Conservation (phyloP, 2,113 vertebrate species). For the Oreochromis spilurus region DNA sequence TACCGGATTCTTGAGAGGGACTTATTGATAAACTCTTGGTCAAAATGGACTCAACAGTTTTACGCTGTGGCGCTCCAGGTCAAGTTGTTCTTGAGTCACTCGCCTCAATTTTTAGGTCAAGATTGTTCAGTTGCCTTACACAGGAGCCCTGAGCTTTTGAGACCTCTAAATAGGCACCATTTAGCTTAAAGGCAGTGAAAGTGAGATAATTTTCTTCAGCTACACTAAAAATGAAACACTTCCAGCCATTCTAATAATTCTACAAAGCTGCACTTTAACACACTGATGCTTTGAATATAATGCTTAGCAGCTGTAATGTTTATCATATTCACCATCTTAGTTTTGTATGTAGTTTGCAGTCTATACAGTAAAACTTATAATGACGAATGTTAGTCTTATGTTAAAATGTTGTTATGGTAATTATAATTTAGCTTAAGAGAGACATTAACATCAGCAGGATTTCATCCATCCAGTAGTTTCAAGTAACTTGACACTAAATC, state of each 20-base stretch:
- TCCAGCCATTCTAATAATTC: not conserved
- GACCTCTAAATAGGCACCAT: not conserved
- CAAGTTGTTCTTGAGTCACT: not conserved
- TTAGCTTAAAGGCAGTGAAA: not conserved
- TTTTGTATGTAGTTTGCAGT: not conserved
- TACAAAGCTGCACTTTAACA: not conserved
- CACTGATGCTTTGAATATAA: not conserved
- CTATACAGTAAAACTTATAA: not conserved
- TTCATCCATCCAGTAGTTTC: not conserved
- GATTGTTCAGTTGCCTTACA: not conserved
- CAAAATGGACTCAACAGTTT: constrained; percentile 31
- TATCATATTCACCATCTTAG: not conserved
- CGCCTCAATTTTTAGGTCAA: not conserved
- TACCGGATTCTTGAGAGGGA: constrained; percentile 45
- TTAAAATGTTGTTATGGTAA: not conserved
- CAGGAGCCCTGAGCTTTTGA: not conserved
- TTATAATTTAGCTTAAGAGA: not conserved
- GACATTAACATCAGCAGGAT: not conserved
- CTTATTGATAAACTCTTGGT: constrained; percentile 42
- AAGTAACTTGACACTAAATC: not conserved
- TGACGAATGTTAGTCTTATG: not conserved
- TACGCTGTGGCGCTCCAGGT: not conserved
- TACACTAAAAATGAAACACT: not conserved
- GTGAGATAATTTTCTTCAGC: not conserved
- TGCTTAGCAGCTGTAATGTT: not conserved